phyloP scores from a whole-genome alignment of 1,140 invertebrate species.

The Drosophila dunni region DNA sequence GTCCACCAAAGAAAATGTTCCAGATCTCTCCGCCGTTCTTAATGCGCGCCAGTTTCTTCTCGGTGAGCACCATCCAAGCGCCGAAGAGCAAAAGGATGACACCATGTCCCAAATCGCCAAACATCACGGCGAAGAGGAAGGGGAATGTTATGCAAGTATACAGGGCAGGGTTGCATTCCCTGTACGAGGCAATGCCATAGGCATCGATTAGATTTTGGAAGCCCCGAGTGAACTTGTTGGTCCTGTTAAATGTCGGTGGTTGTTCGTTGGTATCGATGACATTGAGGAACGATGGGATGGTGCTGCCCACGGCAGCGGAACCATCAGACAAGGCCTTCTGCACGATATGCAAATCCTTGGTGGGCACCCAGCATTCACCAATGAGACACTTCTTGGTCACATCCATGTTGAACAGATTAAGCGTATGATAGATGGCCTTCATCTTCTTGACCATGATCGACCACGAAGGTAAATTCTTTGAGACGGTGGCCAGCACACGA shows the following conservation, averaged over 20 bases:
- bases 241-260: slow-evolving; percentile 98
- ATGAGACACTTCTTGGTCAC: slow-evolving; percentile 97
- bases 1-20: slow-evolving; percentile 98
- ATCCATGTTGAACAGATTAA: slow-evolving; percentile 96
- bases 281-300: slow-evolving; percentile 97
- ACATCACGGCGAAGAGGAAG: slow-evolving; percentile 92
- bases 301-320: slow-evolving; percentile 96
- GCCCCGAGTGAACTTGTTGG: slow-evolving; percentile 97
- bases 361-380: slow-evolving; percentile 99
- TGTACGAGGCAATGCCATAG: slow-evolving; percentile 96
- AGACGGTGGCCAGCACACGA: slow-evolving; percentile 95
- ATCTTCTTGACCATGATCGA: slow-evolving; percentile 95
- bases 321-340: slow-evolving; percentile 97
- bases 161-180: slow-evolving; percentile 89
- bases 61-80: slow-evolving; percentile 88
- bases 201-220: slow-evolving; percentile 98
- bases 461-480: slow-evolving; percentile 97
- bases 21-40: slow-evolving; percentile 94
- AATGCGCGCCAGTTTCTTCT: slow-evolving; percentile 86
- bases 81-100: slow-evolving; percentile 88
- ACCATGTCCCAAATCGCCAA: slow-evolving; percentile 91
- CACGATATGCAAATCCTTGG: slow-evolving; percentile 93
- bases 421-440: slow-evolving; percentile 96
- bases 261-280: slow-evolving; percentile 94
- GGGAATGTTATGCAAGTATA: slow-evolving; percentile 91